Evolutionary conservation across 2,113 vertebrate species (phyloP).

Genomic region (Prionailurus bengalensis): DNA sequence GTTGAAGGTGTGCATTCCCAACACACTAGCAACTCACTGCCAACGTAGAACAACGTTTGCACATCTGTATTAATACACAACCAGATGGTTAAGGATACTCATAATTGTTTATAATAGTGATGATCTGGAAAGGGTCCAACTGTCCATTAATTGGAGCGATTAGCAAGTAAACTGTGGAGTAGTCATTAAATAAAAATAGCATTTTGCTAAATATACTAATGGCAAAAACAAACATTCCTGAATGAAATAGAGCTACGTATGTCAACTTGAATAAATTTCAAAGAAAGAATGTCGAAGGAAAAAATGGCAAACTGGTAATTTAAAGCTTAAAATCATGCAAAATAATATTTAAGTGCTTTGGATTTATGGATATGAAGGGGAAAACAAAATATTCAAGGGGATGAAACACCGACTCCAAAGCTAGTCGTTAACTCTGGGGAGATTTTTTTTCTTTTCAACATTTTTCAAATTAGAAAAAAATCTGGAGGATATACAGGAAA

Average conservation of each 20-base stretch:
- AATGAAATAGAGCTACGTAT: neutral
- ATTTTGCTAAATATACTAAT: neutral
- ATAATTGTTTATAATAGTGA: neutral
- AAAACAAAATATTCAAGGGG: neutral
- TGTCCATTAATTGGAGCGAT: neutral
- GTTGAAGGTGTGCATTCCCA: neutral
- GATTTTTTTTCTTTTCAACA: neutral
- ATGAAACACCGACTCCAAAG: neutral
- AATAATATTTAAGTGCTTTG: neutral
- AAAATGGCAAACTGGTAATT: neutral
- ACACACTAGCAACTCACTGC: neutral
- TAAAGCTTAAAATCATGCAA: neutral
- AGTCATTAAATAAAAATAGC: neutral
- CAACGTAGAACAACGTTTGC: neutral
- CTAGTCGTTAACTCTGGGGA: neutral
- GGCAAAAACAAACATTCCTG: neutral
- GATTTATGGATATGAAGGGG: neutral
- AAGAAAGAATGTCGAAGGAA: neutral
- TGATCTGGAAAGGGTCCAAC: neutral
- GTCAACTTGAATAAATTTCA: neutral
- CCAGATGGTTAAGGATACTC: neutral
- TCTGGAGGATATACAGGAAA: neutral
- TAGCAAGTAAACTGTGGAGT: neutral
- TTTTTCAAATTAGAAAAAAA: neutral
- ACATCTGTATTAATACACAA: neutral